Percentiles rank a stretch among this genome's conserved stretches.
These are phyloP conservation scores for Beroe ovata DNA, from an alignment of 37 sponge, comb jelly and placozoan genomes.

Conservation along the genomic window DNA sequence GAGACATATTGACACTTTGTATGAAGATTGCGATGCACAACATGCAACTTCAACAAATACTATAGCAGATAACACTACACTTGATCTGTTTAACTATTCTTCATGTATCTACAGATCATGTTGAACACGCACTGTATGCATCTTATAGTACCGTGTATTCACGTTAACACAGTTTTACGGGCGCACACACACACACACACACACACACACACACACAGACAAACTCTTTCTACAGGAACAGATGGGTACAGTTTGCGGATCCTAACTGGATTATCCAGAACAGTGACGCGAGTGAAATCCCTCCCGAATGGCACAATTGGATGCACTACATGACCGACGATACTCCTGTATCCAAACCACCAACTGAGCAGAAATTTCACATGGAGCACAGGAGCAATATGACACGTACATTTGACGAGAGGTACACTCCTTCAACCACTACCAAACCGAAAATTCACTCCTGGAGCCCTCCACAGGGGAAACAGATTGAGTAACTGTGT, in stretches of 20 bases:
- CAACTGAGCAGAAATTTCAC: slow-evolving; percentile 75
- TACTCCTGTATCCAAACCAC: slow-evolving; percentile 76
- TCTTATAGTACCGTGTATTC: too few species aligned
- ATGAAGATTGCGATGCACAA: neutral
- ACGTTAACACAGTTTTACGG: too few species aligned
- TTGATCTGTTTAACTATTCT: too few species aligned
- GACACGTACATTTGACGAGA: slow-evolving; percentile 71
- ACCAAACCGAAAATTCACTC: slow-evolving; percentile 85
- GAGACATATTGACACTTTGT: neutral
- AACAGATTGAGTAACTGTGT: neutral
- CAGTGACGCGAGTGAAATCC: slow-evolving; percentile 79
- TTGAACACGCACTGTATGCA: too few species aligned
- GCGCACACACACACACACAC: too few species aligned
- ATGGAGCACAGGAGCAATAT: slow-evolving; percentile 77
- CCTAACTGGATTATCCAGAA: slow-evolving; percentile 17
- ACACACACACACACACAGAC: too few species aligned
- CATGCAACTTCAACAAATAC: neutral
- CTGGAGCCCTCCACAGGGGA: slow-evolving; percentile 80
- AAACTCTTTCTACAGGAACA: slow-evolving; percentile 29
- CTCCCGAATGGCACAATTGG: slow-evolving; percentile 96
- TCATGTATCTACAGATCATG: too few species aligned
- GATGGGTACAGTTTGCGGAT: slow-evolving; percentile 78
- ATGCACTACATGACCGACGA: slow-evolving; percentile 87
- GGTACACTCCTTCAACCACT: slow-evolving; percentile 91
- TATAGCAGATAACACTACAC: too few species aligned